A percentile compares a stretch with the other conserved stretches of the same genome.
Evolutionary conservation across 2,797 vertebrate genomes (phyloP).

Genomic region (Chromobotia macracanthus): DNA sequence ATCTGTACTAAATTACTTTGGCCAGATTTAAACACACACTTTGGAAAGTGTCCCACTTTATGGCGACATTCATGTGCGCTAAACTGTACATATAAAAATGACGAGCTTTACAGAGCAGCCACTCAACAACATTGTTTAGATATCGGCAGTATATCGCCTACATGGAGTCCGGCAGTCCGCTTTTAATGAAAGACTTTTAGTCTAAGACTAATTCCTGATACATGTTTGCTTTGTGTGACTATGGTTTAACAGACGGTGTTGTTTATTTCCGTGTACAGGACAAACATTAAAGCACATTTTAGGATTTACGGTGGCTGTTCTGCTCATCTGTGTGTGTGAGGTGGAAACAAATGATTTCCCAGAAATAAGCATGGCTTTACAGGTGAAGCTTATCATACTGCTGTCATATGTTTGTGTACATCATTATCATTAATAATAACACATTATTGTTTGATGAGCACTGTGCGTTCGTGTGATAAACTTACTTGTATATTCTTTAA

Average conservation of each 20-base stretch:
- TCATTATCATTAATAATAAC: too few species aligned
- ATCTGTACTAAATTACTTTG: background rate
- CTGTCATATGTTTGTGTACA: too few species aligned
- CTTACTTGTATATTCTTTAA: too few species aligned
- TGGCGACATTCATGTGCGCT: background rate
- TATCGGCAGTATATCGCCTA: background rate
- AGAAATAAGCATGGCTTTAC: constrained; percentile 13
- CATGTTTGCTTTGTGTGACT: too few species aligned
- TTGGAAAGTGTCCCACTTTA: too few species aligned
- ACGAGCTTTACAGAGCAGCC: background rate
- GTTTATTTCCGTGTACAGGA: constrained; percentile 2
- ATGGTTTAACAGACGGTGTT: background rate
- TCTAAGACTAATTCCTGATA: too few species aligned
- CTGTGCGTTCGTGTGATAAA: background rate
- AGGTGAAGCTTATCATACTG: background rate
- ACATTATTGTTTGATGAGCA: too few species aligned
- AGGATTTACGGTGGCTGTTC: background rate
- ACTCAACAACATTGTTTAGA: background rate
- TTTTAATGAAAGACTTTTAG: background rate
- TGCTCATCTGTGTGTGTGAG: constrained; percentile 27
- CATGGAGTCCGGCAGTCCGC: background rate
- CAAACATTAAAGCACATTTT: constrained; percentile 4
- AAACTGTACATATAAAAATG: background rate
- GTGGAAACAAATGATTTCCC: constrained; percentile 30
- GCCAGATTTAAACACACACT: background rate